These are phyloP conservation scores for Clangula hyemalis DNA, from an alignment of 2,797 vertebrate genomes.

Conservation along the genomic window DNA sequence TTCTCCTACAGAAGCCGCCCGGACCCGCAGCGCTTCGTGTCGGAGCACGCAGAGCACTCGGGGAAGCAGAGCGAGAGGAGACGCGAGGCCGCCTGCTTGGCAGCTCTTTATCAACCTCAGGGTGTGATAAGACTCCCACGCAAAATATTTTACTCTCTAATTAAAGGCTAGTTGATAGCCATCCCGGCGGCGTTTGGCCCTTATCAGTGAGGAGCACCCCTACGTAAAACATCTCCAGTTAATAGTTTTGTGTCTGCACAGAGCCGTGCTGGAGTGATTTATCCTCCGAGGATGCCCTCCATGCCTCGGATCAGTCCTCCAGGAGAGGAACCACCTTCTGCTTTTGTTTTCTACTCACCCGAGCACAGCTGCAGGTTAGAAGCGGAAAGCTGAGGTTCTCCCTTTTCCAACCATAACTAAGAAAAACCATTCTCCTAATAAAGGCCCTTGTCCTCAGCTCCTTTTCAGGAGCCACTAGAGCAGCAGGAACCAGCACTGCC, in stretches of 20 bases:
- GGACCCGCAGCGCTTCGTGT: neutral
- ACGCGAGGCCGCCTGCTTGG: neutral
- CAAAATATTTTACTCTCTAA: neutral
- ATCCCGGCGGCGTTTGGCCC: neutral
- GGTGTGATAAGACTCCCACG: neutral
- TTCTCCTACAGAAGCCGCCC: neutral
- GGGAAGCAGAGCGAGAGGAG: neutral
- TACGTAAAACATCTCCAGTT: neutral
- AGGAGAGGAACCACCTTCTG: neutral
- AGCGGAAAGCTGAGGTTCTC: neutral
- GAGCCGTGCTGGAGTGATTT: neutral
- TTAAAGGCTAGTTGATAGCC: neutral
- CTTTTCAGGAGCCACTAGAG: neutral
- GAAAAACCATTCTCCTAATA: neutral
- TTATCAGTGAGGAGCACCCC: neutral
- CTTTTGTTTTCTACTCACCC: accelerated
- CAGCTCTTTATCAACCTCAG: neutral
- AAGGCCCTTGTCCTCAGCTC: neutral
- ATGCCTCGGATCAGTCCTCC: neutral
- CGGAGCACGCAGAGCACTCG: accelerated
- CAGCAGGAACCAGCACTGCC: neutral
- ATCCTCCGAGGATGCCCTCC: neutral
- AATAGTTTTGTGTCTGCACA: neutral
- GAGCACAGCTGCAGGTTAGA: accelerated
- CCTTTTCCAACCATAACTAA: neutral